Conservation (phyloP, 2,888 invertebrate species). For the Choristoneura rosaceana region DNA sequence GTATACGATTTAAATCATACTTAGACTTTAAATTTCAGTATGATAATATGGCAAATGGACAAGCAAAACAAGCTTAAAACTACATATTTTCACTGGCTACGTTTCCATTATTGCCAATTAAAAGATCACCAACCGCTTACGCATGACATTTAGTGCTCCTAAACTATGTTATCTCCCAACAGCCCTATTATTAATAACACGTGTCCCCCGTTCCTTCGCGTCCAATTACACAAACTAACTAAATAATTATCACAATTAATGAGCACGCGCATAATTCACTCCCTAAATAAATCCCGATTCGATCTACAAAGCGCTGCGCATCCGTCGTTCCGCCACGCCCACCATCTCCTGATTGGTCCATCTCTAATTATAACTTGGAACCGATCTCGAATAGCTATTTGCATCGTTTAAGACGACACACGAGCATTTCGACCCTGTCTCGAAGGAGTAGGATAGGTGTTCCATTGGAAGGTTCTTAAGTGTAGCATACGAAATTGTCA, state of each 20-base stretch:
- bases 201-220: conserved; percentile 59
- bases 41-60: neutral
- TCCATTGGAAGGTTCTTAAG: conserved; percentile 48
- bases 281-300: conserved; percentile 78
- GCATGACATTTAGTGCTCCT: conserved; percentile 6
- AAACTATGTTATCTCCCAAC: neutral
- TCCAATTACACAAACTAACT: conserved; percentile 80
- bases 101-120: neutral
- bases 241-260: conserved; percentile 85
- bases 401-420: conserved; percentile 72
- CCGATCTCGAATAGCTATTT: conserved; percentile 75
- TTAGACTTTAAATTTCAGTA: too few relatives aligned
- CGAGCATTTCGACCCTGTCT: conserved; percentile 50
- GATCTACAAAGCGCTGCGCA: conserved; percentile 70
- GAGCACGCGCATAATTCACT: conserved; percentile 73
- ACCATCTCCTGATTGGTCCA: conserved; percentile 71
- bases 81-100: too few relatives aligned
- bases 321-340: conserved; percentile 65
- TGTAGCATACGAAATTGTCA: conserved; percentile 74
- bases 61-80: too few relatives aligned
- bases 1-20: too few relatives aligned
- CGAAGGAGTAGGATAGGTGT: conserved; percentile 39
- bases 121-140: conserved; percentile 11
- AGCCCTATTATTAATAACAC: conserved; percentile 30
- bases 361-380: conserved; percentile 78